These are phyloP conservation scores for Apamea epomidion DNA, from an alignment of 2,888 invertebrate genomes.

Conservation along the genomic window DNA sequence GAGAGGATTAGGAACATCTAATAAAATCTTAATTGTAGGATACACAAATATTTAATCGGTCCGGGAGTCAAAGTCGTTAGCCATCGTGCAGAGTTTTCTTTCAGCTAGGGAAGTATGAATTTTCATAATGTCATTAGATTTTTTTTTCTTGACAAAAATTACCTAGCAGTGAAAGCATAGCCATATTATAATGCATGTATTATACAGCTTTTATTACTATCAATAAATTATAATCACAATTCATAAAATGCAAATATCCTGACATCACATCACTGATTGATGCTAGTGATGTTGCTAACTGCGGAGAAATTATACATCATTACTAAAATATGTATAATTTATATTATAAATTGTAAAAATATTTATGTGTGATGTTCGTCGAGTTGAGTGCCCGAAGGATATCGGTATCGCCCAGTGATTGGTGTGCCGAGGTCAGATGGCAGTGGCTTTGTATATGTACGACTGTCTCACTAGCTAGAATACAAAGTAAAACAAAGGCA, in stretches of 20 bases:
- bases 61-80: background rate
- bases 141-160: background rate
- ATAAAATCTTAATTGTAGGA: background rate
- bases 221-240: conserved; percentile 1
- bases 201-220: background rate
- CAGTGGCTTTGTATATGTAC: background rate
- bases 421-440: conserved; percentile 42
- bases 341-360: background rate
- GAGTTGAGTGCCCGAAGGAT: conserved; percentile 38
- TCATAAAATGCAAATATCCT: background rate
- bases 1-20: background rate
- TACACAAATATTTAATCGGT: background rate
- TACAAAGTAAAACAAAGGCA: conserved; percentile 18
- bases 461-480: background rate
- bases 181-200: background rate
- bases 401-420: conserved; percentile 18
- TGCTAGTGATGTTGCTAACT: background rate
- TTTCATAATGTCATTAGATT: too few species aligned
- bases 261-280: too few species aligned
- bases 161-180: background rate
- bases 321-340: background rate
- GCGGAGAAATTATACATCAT: conserved; percentile 6
- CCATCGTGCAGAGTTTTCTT: background rate
- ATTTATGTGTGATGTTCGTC: background rate
- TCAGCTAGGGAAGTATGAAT: background rate